Evolutionary conservation across 2,113 vertebrate genomes (phyloP).

Genomic region (Rhinolophus sinicus): DNA sequence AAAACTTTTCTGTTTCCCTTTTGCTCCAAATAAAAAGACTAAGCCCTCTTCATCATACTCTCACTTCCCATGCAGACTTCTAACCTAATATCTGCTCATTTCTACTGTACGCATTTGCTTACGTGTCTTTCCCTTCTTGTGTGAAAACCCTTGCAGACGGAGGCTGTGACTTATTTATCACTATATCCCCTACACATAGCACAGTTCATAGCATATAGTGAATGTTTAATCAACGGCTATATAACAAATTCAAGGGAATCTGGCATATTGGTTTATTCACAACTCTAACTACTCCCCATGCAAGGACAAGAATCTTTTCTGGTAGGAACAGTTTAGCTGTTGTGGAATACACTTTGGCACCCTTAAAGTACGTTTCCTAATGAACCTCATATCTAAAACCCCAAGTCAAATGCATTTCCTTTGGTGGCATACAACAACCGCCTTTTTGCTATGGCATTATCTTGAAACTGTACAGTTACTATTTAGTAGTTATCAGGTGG

Average conservation of each 20-base stretch:
- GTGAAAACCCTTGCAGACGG: neutral
- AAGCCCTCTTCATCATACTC: neutral
- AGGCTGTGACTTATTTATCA: neutral
- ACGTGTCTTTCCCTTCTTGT: neutral
- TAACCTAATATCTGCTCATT: neutral
- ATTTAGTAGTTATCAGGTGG: slow-evolving; percentile 73
- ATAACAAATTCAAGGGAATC: neutral
- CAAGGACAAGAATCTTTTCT: neutral
- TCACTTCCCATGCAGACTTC: neutral
- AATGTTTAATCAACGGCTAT: neutral
- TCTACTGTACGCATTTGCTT: neutral
- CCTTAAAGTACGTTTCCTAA: slow-evolving; percentile 36
- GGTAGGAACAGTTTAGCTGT: neutral
- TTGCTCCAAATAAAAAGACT: neutral
- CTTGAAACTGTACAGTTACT: slow-evolving; percentile 72
- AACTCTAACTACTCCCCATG: neutral
- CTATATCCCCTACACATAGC: neutral
- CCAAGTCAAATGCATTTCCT: slow-evolving; percentile 39
- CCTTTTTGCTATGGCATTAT: slow-evolving; percentile 53
- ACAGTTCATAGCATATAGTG: neutral
- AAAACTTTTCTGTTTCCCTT: neutral
- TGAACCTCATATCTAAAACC: slow-evolving; percentile 52
- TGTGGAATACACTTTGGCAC: neutral
- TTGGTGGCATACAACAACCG: slow-evolving; percentile 12
- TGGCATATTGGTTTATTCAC: neutral